Base-by-base conservation (phyloP, 2,797 vertebrate species). In the Silurus lanzhouensis region DNA sequence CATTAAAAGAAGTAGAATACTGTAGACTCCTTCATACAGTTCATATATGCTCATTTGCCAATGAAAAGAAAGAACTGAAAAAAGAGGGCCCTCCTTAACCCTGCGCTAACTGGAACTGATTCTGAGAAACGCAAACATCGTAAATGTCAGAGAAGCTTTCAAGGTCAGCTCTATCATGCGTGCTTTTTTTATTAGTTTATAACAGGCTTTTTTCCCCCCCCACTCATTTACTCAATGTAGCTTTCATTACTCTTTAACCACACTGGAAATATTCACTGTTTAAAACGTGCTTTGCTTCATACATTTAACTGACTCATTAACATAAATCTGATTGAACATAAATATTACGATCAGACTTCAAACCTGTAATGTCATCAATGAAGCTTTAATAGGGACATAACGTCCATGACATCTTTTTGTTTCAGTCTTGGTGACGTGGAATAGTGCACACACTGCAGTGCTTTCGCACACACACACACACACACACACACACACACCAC, bases 401-500 rank as follows among this genome's bases (percentile, higher is more conserved):
- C 1, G 52, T 38, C 27, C 15, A 9, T 2, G 61, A 57, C 20
- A 15, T 46, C 22, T 67, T 76, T 58, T 25, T 76, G 52, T 75
- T 75, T 55, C 10, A 58, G 48, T 74, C 84, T 85, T 63, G 17
- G 31, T 70, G 82, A 84, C 71, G 81, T 85, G 81, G 68, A 76
- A 75, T 82, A 70, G 38, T 80, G 70, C 63, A 83, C 38, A 55
- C 72, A 57, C 38, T 72, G 48, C 81, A 81, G 81, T 86, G 71
- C 70, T 58, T 79, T 48, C 20, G 31, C 58, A 22, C 15, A 15
- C 4, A 15, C 25, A 31, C 13, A 14, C 25, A 2, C 64, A 15
- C 10, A 0, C 31, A 31, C 31, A 0, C 57, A 19, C 57, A 17
- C 14, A 3, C 31, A 38, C 31, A 38, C 31, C 31, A 3, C 31